Evolutionary conservation across 2,797 vertebrate species (phyloP), one percentile per base, ranked within the genome.

Genomic region (Spea hammondii): DNA sequence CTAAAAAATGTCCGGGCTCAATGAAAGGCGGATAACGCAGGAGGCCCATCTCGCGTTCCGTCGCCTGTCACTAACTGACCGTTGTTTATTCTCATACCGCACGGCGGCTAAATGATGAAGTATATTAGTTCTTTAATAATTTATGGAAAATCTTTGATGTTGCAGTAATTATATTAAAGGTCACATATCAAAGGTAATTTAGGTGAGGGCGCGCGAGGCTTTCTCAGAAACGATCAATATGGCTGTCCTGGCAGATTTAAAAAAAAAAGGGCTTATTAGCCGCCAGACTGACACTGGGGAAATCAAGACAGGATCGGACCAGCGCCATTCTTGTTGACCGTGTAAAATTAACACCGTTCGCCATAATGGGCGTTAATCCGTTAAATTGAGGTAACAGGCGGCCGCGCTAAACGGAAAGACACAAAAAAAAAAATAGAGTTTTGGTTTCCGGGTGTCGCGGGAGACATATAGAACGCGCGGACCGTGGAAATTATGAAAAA

Each of bases 111-210:
- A 86, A 91, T 91, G 90, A 92, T 91, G 89, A 89, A 92, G 90
- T 90, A 88, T 91, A 91, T 91, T 89, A 91, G 93, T 93, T 90
- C 91, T 96, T 98, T 97, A 97, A 97, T 97, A 96, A 98, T 98
- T 97, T 96, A 98, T 97, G 95, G 95, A 93, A 94, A 93, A 93
- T 92, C 92, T 94, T 90, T 92, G 94, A 96, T 96, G 95, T 96
- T 94, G 90, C 92, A 91, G 95, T 98, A 96, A 98, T 97, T 97
- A 95, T 93, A 96, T 98, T 96, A 97, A 96, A 96, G 95, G 96
- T 97, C 96, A 97, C 96, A 96, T 97, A 96, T 98, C 96, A 98
- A 97, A 98, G 96, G 95, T 95, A 96, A 97, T 98, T 96, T 97
- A 94, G 94, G 93, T 94, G 95, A 96, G 93, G 94, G 95, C 95